A percentile compares a stretch with the other conserved stretches of the same genome.
Conservation (phyloP, 2,797 vertebrate species). For the Phrynocephalus vlangalii region DNA sequence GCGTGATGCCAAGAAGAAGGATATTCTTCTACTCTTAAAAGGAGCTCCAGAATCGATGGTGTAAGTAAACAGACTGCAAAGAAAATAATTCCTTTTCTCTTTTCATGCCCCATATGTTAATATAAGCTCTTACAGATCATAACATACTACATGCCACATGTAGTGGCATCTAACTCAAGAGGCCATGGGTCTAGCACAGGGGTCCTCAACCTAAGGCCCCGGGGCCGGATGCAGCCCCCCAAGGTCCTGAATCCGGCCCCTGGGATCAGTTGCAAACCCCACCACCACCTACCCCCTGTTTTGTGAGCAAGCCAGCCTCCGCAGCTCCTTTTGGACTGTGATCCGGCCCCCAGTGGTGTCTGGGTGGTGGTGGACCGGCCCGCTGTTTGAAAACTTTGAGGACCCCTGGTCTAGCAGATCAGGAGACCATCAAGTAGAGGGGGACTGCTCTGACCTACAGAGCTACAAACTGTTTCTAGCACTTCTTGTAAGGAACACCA, state of each 20-base stretch:
- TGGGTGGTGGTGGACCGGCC: no score
- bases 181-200: neutral
- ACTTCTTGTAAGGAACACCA: neutral
- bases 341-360: no score
- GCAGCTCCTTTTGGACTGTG: no score
- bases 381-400: no score
- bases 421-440: neutral
- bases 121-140: neutral
- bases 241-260: no score
- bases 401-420: neutral
- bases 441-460: neutral
- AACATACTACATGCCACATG: neutral
- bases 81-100: neutral
- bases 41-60: conserved; percentile 14
- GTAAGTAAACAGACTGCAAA: conserved; percentile 59
- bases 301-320: no score
- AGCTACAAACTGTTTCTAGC: neutral
- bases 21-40: conserved; percentile 70
- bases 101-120: neutral
- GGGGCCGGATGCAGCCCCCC: no score
- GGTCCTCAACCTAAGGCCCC: no score
- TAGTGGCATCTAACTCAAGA: neutral
- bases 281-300: no score
- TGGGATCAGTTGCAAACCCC: no score
- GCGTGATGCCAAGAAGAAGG: conserved; percentile 60